Evolutionary conservation across 2,797 vertebrate genomes (phyloP).

Genomic region (Tragopan temminckii): DNA sequence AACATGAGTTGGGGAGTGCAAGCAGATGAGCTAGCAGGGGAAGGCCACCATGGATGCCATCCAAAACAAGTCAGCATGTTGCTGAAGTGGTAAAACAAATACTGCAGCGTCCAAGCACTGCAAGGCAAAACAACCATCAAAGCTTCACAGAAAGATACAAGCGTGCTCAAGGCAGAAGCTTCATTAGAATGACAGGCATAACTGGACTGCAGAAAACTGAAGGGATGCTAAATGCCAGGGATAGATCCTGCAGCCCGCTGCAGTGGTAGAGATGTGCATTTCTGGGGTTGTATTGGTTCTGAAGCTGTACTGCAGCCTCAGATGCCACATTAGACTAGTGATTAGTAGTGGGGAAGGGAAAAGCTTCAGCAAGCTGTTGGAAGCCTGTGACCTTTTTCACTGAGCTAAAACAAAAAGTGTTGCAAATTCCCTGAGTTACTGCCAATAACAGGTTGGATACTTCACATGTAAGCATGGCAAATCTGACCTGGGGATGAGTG

Average conservation of each 20-base stretch:
- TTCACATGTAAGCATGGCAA: background rate
- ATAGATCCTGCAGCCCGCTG: background rate
- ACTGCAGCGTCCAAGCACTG: background rate
- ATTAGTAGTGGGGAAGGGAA: background rate
- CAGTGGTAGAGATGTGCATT: background rate
- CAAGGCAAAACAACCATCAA: background rate
- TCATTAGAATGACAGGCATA: rapidly evolving
- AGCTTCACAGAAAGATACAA: background rate
- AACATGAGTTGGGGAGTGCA: background rate
- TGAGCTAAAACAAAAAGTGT: background rate
- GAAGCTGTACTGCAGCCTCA: background rate
- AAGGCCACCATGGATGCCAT: background rate
- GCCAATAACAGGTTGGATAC: background rate
- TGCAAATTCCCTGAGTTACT: background rate
- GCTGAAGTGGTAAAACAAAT: background rate
- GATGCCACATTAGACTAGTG: background rate
- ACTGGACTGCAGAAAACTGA: background rate
- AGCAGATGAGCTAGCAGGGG: background rate
- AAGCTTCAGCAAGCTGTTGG: background rate
- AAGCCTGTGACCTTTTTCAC: background rate
- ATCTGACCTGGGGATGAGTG: background rate
- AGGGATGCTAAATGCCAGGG: rapidly evolving
- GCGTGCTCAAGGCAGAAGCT: background rate
- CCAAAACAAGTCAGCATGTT: background rate
- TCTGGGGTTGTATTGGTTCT: rapidly evolving